Evolutionary conservation across 2,797 vertebrate genomes (phyloP), one percentile per base, ranked within the genome.

Genomic region (Cryptoprocta ferox): DNA sequence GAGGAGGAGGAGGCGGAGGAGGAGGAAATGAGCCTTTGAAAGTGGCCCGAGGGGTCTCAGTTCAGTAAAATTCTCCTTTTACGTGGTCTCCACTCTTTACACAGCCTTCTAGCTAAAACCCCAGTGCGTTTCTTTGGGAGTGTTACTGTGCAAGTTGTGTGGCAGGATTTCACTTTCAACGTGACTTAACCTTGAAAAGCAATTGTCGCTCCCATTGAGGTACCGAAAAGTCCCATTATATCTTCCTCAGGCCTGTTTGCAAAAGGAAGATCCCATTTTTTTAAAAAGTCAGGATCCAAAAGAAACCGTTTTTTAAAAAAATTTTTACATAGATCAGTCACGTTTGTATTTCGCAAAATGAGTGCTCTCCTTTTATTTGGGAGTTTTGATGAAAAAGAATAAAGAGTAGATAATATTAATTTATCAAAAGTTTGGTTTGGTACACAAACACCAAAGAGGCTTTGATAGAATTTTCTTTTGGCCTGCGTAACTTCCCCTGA

Each of bases 331-430:
- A 50, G 63, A 93, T 97, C 53, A 73, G 0, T 89, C 48, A 26
- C 92, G 56, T 91, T 96, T 78, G 48, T 97, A 63, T 89, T 97
- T 93, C 95, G 75, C 87, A 89, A 96, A 97, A 78, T 92, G 90
- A 97, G 78, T 85, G 45, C 76, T 95, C 37, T 93, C 94, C 87
- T 96, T 88, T 83, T 94, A 53, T 92, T 98, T 97, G 92, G 97
- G 96, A 93, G 95, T 92, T 80, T 88, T 78, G 63, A 73, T 82
- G 73, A 32, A 45, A 81, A 53, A 86, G 19, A 68, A 59, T 78
- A 42, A 92, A 94, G 95, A 85, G 50, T 87, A 97, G 93, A 75
- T 86, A 73, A 78, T 92, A 39, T 65, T 97, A 32, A 53, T 61
- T 96, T 85, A n/a, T 89, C 6, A 13, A 26, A 83, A 83, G 50